Base-by-base conservation (phyloP, 1,140 invertebrate genomes). In the Drosophila seguyi region DNA sequence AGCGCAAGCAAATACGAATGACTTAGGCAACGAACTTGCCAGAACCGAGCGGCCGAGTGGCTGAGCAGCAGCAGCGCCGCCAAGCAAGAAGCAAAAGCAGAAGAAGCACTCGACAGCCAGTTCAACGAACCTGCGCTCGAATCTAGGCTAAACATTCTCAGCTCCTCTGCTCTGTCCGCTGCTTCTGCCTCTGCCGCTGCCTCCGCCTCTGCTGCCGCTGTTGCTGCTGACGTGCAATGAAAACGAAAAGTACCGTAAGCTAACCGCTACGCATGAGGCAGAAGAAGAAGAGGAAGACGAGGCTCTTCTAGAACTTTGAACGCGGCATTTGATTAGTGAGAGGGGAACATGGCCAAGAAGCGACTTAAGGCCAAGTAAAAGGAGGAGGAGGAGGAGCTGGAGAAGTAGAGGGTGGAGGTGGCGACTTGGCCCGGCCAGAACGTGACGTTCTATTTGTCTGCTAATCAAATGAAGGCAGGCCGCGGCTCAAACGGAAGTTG, bases 221-320 rank as follows among this genome's bases (percentile, higher is more conserved):
- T 27, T 36, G 47, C 74, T 76, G 74, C 81, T 88, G 86, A 92
- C 86, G 90, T 92, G 91, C 91, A 92, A 92, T 92, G 91, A 92
- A 92, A 92, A 88, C 91, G 91, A 92, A 92, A 92, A 92, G 91
- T 92, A 92, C 91, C 91, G 91, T 92, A 92, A 92, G 83, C 73
- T 90, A 91, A 92, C 91, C 88, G 91, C 91, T 92, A 92, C 91
- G 79, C 83, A 76, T 82, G 79, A 61, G 39, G 76, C 82, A 60
- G 20, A 22, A 29, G 47, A 31, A 47, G 57, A 52, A 41, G 41
- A 31, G 11, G 53, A 71, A 47, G 63, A 57, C 65, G 65, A 71
- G 52, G 66, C 67, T 36, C 50, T 72, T 72, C 65, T 61, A 85
- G 81, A 90, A 83, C 80, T 57, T 80, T 78, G 67, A 73, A 75